Conservation (phyloP, 1,140 invertebrate genomes). For the Rhagoletis pomonella region DNA sequence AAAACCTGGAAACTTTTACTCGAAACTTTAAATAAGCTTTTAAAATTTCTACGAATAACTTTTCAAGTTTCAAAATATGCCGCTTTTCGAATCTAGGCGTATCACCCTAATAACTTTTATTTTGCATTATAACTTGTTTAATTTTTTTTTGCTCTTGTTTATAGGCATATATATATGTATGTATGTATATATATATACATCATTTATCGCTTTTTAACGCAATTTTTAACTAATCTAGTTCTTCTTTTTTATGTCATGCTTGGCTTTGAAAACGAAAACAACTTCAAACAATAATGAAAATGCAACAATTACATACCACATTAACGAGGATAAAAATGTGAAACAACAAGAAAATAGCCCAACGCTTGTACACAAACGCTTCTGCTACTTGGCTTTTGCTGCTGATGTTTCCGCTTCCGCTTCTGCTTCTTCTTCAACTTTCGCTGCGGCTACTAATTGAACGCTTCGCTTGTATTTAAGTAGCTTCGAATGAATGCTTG, state of each 20-base stretch:
- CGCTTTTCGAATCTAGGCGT: too few relatives aligned
- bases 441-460: constrained; percentile 18
- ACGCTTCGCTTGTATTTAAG: constrained; percentile 13
- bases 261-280: constrained; percentile 63
- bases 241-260: constrained; percentile 73
- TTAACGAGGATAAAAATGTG: constrained; percentile 34
- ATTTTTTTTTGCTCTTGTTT: background rate
- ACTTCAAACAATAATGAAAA: background rate
- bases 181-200: constrained; percentile 2
- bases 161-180: constrained; percentile 18
- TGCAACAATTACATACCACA: constrained; percentile 16
- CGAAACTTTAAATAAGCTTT: too few relatives aligned
- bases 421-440: background rate
- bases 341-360: constrained; percentile 26
- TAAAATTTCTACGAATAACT: too few relatives aligned
- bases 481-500: background rate
- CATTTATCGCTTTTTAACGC: constrained; percentile 55
- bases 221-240: constrained; percentile 73
- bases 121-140: background rate
- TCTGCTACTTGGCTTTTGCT: constrained; percentile 1
- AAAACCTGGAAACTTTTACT: too few relatives aligned
- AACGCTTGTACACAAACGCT: constrained; percentile 31
- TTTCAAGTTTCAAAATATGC: too few relatives aligned
- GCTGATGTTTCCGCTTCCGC: background rate
- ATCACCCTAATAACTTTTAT: too few relatives aligned